Conservation (phyloP, 2,888 invertebrate genomes). For the Eupithecia tripunctaria region DNA sequence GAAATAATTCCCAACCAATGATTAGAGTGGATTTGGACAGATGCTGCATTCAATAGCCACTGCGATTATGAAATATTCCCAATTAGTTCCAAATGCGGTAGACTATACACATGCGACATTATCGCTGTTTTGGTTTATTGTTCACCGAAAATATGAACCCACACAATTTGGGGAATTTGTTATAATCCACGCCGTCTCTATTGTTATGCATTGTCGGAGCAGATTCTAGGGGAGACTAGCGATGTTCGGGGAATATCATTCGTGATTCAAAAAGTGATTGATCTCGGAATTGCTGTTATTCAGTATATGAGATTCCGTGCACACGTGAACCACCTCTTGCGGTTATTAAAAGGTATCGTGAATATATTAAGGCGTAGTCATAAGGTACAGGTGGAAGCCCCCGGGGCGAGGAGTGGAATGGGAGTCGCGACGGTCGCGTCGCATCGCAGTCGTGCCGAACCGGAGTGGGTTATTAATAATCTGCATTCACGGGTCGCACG, state of each 20-base stretch:
- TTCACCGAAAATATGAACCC: constrained; percentile 79
- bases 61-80: constrained; percentile 75
- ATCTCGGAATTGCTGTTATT: constrained; percentile 59
- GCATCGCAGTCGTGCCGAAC: constrained; percentile 60
- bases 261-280: constrained; percentile 64
- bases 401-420: constrained; percentile 69
- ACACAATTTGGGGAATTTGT: constrained; percentile 82
- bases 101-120: constrained; percentile 80
- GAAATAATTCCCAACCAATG: constrained; percentile 37
- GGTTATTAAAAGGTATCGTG: constrained; percentile 67
- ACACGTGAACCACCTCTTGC: constrained; percentile 52
- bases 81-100: constrained; percentile 83
- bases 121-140: constrained; percentile 82
- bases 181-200: constrained; percentile 78
- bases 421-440: constrained; percentile 57
- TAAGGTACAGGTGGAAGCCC: constrained; percentile 75
- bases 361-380: constrained; percentile 69
- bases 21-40: constrained; percentile 61
- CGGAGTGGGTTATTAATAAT: constrained; percentile 82
- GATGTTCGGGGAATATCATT: constrained; percentile 61
- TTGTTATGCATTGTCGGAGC: constrained; percentile 75
- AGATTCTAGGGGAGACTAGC: constrained; percentile 62
- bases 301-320: constrained; percentile 36
- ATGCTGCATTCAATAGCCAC: constrained; percentile 75
- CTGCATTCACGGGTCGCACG: constrained; percentile 81